Base-by-base conservation (phyloP, 2,888 invertebrate species). In the Salticus scenicus region DNA sequence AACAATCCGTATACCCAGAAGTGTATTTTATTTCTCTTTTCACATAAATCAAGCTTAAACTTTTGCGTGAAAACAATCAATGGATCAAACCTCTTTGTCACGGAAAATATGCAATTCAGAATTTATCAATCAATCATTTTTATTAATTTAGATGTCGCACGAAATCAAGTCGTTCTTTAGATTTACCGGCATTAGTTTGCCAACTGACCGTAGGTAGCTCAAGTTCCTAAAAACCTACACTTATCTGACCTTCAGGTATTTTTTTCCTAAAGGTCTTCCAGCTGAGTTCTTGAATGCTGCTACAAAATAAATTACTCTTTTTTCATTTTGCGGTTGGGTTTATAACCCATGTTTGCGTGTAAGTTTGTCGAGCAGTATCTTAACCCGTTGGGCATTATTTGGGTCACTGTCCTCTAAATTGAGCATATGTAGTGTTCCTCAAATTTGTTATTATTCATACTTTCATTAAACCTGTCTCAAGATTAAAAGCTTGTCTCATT, bases 291-390 rank as follows among this genome's bases (percentile, higher is more conserved):
- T 63, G 51, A 69, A 37, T 30, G 10, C 37, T 30, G 30, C 24
- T 28, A 47, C 73, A 72, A 79, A 80, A 80, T 80, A 80, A 80
- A 80, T 80, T 73, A 73, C n/a, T n/a, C 67, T 73, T 72, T 80
- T 69, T 72, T 31, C 71, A 24, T 4, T 42, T 72, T 10, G 27
- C 67, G 31, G 57, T 66, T 66, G 31, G n/a, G 66, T 31, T 30
- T 73, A 72, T 41, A 69, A 74, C 47, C 74, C 51, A 17, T 57
- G 74, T 69, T 63, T 30, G 47, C 47, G 51, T 28, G 66, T 72
- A 47, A 66, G 51, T 27, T 7, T 72, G 37, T 27, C 41, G 57
- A 64, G 41, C 37, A 30, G 66, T n/a, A 47, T 51, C 37, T 69
- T 24, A 74, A 80, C 66, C 80, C 80, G 51, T 73, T 66, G 33